A percentile compares a stretch with the other conserved stretches of the same genome.
These are phyloP conservation scores for Epinephelus coioides DNA, from an alignment of 2,797 vertebrate genomes.

Conservation along the genomic window DNA sequence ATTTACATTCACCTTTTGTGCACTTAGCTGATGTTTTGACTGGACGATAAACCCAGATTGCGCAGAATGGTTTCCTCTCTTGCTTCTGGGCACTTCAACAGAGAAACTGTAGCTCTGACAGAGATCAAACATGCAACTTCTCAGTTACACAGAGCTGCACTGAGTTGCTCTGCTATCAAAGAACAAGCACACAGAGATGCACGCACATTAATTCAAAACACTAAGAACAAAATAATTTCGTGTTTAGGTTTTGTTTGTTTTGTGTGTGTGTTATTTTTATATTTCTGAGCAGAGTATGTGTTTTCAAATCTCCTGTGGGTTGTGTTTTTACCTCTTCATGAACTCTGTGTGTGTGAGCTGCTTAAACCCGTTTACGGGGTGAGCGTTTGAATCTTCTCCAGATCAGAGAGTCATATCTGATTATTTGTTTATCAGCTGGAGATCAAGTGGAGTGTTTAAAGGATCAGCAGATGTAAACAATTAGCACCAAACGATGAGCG, in stretches of 20 bases:
- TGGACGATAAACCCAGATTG: neutral
- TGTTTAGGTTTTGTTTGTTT: slow-evolving; percentile 51
- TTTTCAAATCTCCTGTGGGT: slow-evolving; percentile 70
- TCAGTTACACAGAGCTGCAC: neutral
- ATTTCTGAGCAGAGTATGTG: slow-evolving; percentile 32
- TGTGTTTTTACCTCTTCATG: slow-evolving; percentile 58
- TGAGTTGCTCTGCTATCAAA: slow-evolving; percentile 38
- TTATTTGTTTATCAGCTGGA: slow-evolving; percentile 73
- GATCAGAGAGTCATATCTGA: slow-evolving; percentile 69
- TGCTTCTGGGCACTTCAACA: slow-evolving; percentile 12
- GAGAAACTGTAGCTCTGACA: slow-evolving; percentile 3
- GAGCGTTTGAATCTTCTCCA: slow-evolving; percentile 61
- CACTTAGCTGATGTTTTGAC: neutral
- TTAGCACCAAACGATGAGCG: slow-evolving; percentile 73
- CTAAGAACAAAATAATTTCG: slow-evolving; percentile 24
- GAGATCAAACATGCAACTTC: slow-evolving; percentile 25
- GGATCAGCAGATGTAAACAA: slow-evolving; percentile 75
- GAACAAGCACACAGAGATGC: slow-evolving; percentile 17
- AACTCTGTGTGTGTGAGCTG: slow-evolving; percentile 59
- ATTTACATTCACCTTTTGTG: slow-evolving; percentile 8
- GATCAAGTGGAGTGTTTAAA: slow-evolving; percentile 60
- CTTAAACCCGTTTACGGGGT: slow-evolving; percentile 47
- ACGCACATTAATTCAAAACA: slow-evolving; percentile 18
- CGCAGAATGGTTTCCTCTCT: neutral
- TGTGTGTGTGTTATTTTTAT: slow-evolving; percentile 36